Evolutionary conservation across 2,888 invertebrate genomes (phyloP).

Genomic region (Drosophila quinaria): DNA sequence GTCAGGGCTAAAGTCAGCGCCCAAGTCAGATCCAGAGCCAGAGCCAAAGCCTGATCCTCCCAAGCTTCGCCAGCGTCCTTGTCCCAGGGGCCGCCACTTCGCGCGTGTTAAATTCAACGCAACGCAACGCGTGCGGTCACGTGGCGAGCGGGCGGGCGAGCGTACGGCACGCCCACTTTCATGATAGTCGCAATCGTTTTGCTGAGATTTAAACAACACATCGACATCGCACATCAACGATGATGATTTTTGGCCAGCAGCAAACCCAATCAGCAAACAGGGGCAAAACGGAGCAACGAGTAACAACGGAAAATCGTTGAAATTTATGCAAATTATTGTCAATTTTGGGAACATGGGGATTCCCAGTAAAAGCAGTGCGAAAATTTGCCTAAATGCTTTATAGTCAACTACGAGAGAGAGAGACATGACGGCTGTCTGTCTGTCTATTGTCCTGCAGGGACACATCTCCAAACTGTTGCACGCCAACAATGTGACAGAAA

Average conservation of each 20-base stretch:
- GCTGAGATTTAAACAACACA: conserved; percentile 59
- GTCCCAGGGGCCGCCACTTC: conserved; percentile 60
- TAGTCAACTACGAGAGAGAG: conserved; percentile 57
- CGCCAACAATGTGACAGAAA: conserved; percentile 69
- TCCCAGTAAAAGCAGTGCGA: conserved; percentile 67
- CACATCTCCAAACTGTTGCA: conserved; percentile 60
- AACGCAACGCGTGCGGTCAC: conserved; percentile 79
- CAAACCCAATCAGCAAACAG: conserved; percentile 43
- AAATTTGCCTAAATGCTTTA: conserved; percentile 83
- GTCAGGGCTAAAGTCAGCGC: conserved; percentile 18
- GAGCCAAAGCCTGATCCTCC: conserved; percentile 26
- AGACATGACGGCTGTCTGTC: conserved; percentile 26
- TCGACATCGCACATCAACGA: conserved; percentile 51
- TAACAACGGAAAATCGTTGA: conserved; percentile 66
- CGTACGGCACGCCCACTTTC: conserved; percentile 67
- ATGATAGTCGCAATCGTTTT: conserved; percentile 74
- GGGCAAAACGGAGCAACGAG: conserved; percentile 26
- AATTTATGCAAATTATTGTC: conserved; percentile 78
- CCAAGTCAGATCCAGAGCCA: conserved; percentile 24
- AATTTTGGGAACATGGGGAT: conserved; percentile 26
- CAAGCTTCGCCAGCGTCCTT: no score
- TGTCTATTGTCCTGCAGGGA: conserved; percentile 17
- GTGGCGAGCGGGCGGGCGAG: conserved; percentile 50
- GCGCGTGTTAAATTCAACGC: conserved; percentile 77
- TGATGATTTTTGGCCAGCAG: conserved; percentile 40